Percentiles rank a stretch among this genome's conserved stretches.
phyloP scores from a whole-genome alignment of 2,113 vertebrate genomes.

The Gallinago undulata region DNA sequence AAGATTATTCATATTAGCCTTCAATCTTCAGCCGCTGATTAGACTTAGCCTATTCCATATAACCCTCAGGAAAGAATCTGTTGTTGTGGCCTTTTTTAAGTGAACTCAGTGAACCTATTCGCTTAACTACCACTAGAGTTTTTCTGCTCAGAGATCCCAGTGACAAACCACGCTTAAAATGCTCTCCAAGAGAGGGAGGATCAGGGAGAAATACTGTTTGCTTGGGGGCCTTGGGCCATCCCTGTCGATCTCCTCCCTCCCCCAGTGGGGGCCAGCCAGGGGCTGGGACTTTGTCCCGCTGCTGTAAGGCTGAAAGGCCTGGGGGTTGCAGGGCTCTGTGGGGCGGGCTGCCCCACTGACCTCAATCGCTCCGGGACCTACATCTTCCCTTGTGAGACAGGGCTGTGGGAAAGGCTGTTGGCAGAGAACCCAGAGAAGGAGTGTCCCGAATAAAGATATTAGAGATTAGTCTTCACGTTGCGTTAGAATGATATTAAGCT shows the following conservation, averaged over 20 bases:
- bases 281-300: neutral
- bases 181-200: neutral
- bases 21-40: neutral
- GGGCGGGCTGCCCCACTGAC: constrained; percentile 5
- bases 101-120: too few relatives aligned
- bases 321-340: neutral
- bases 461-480: neutral
- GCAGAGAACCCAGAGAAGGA: neutral
- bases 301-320: rapidly evolving
- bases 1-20: neutral
- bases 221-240: neutral
- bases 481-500: neutral
- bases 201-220: neutral
- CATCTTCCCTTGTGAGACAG: neutral
- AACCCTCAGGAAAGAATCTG: neutral
- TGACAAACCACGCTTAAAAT: neutral
- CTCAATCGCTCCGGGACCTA: neutral
- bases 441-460: neutral
- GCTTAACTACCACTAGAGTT: neutral
- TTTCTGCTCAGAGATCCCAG: neutral
- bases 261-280: neutral
- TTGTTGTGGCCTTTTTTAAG: neutral
- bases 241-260: rapidly evolving
- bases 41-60: neutral
- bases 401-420: neutral